Conservation (phyloP, 2,888 invertebrate genomes). For the Rhingia rostrata region DNA sequence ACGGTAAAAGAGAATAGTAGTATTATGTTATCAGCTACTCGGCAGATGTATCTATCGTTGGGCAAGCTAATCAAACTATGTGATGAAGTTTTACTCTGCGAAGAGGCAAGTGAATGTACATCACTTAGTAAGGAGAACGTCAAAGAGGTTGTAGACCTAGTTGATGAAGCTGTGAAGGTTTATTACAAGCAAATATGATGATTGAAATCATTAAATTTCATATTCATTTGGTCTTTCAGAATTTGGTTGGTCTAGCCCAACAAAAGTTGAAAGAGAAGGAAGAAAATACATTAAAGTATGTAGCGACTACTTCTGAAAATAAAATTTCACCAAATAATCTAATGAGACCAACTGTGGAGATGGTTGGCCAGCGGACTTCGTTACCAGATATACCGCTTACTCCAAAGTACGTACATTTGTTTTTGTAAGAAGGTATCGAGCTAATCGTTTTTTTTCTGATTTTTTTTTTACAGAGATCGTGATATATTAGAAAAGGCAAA, state of each 20-base stretch:
- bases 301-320: constrained; percentile 74
- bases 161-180: constrained; percentile 89
- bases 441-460: background rate
- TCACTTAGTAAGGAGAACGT: constrained; percentile 86
- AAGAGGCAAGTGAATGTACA: constrained; percentile 79
- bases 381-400: constrained; percentile 92
- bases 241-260: constrained; percentile 90
- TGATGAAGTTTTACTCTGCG: constrained; percentile 92
- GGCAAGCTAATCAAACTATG: constrained; percentile 94
- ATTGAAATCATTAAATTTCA: no score
- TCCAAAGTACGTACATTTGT: constrained; percentile 86
- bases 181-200: constrained; percentile 65
- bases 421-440: background rate
- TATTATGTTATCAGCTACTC: constrained; percentile 87
- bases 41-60: constrained; percentile 92
- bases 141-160: constrained; percentile 87
- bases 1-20: constrained; percentile 82
- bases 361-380: constrained; percentile 86
- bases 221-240: constrained; percentile 82
- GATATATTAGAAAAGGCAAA: constrained; percentile 83
- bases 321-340: constrained; percentile 78
- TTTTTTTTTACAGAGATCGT: constrained; percentile 78
- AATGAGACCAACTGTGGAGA: constrained; percentile 81
- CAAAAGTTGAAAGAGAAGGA: constrained; percentile 89
- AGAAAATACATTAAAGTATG: constrained; percentile 79